Base-by-base conservation (phyloP, 2,888 invertebrate genomes). In the Synanthedon vespiformis region DNA sequence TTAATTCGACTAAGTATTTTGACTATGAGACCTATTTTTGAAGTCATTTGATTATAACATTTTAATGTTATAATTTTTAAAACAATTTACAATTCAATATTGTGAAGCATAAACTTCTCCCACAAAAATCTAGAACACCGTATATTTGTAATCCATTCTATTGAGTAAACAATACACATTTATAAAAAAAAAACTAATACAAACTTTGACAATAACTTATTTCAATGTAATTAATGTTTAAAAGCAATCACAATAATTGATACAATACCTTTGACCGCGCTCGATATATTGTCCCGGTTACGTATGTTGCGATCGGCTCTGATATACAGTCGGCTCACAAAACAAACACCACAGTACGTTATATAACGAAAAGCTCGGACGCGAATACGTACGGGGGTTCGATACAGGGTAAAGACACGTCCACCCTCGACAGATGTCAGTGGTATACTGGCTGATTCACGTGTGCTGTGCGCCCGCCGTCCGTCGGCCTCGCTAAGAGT, bases 301-400 rank as follows among this genome's bases (percentile, higher is more conserved):
- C 34, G 8, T 34, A 34, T 34, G 34, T 11, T 27, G 34, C 40
- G 27, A 40, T 40, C 8, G 41, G 51, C 11, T 48, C 40, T 8
- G 16, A 51, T 51, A 5, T 22, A 18, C 16, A 48, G 49, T 53
- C 55, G 55, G 57, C 59, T 67, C 83, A 85, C 85, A 74, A 75
- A 80, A 84, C 77, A 79, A 80, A 78, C 70, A 71, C 64, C 78
- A 83, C 80, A 64, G 59, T 62, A 65, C 56, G 73, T 84, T 84
- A 85, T 86, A 80, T 85, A 84, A 86, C 79, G 66, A 67, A 62
- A 61, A 66, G 57, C 56, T 61, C 52, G 51, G 54, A 67, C 75
- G 72, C 78, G 65, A 77, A 73, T 70, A 75, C 78, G 80, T 67
- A 55, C 62, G 67, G 61, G 27, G 60, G 65, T 58, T 61, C 59